phyloP scores from a whole-genome alignment of 2,113 vertebrate genomes.

The Synodontis membranacea region DNA sequence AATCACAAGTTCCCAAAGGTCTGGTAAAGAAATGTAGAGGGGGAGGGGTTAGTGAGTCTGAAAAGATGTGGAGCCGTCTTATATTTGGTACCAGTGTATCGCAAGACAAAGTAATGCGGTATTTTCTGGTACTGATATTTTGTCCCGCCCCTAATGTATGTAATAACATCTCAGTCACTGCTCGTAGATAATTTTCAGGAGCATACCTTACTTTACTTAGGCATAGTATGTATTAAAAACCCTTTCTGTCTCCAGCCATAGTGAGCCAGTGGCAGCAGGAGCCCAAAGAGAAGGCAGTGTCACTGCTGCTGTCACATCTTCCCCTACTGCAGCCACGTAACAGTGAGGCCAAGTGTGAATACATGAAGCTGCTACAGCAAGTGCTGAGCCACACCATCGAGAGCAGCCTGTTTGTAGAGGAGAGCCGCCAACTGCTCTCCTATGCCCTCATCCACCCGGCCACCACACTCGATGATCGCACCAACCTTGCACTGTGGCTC shows the following conservation, averaged over 20 bases:
- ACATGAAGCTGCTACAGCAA: constrained; percentile 94
- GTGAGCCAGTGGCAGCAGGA: constrained; percentile 94
- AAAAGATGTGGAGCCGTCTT: neutral
- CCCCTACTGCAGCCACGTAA: constrained; percentile 92
- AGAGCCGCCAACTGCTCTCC: constrained; percentile 91
- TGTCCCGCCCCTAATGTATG: no score
- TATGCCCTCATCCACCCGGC: constrained; percentile 95
- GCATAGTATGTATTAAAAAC: neutral
- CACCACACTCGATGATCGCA: constrained; percentile 92
- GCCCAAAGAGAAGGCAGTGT: constrained; percentile 88
- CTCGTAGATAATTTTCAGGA: neutral
- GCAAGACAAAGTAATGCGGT: no score
- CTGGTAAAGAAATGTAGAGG: neutral
- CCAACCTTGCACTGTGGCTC: constrained; percentile 89
- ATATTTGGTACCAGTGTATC: no score
- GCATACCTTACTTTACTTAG: neutral
- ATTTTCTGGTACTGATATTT: no score
- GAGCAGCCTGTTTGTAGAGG: constrained; percentile 92
- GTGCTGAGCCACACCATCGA: constrained; percentile 92
- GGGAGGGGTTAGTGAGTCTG: neutral
- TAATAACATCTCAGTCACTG: neutral
- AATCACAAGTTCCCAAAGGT: neutral
- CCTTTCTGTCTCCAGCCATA: constrained; percentile 70
- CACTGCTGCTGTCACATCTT: constrained; percentile 87
- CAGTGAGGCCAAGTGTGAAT: constrained; percentile 90